Base-by-base conservation (phyloP, 2,113 vertebrate genomes). In the Capreolus pygargus region DNA sequence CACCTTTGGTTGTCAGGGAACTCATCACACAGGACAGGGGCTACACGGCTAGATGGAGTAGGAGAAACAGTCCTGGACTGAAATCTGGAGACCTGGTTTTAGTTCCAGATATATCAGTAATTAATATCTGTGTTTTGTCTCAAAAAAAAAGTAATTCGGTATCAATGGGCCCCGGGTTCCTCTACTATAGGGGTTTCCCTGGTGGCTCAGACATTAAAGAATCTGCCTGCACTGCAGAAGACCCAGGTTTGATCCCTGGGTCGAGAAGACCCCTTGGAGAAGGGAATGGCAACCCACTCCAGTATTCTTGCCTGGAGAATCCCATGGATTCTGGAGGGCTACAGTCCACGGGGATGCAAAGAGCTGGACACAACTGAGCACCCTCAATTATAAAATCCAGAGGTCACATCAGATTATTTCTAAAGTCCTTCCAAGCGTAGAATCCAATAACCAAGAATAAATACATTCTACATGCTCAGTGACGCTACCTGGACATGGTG, bases 401-500 rank as follows among this genome's bases (percentile, higher is more conserved):
- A 67, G 45, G 19, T 92, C 82, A 94, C 12, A 50, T 87, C 19
- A 70, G 25, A 92, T 76, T 60, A 94, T 90, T 97, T 96, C 54
- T 82, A 7, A 87, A 90, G 74, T 95, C 78, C 28, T 95, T 89
- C n/a, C 74, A 92, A 52, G 27, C 50, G 50, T 27, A 92, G n/a
- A 96, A 61, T 85, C 12, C 57, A 81, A 27, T 81, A 88, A 86
- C 57, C 50, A 93, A 89, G 95, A 95, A 89, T 54, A 61, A 74
- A 74, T 39, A 78, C 58, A 79, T 86, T 89, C 28, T 86, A 83
- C 83, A 83, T 60, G 58, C 45, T 82, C 30, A 47, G 13, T 55
- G 67, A 86, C 45, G 52, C 9, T 33, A 30, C 43, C 30, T 94
- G 86, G 79, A 79, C 54, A 57, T 45, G 58, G 43, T 4, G 74